Evolutionary conservation across 2,797 vertebrate species (phyloP), one percentile per base, ranked within the genome.

Genomic region (Alexandromys oeconomus): DNA sequence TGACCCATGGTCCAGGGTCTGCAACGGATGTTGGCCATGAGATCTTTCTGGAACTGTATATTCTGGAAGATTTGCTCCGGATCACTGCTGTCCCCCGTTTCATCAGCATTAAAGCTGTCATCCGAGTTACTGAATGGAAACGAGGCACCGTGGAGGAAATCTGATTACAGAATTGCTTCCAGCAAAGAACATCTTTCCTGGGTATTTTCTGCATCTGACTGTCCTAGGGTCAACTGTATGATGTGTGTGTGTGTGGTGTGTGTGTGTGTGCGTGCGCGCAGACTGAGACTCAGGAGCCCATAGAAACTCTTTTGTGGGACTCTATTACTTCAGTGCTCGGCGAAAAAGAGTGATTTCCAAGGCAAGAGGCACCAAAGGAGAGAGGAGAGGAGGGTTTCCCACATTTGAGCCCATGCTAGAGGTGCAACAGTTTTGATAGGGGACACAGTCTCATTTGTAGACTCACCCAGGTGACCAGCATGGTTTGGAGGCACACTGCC

Each of bases 41-140:
- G 99, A 94, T 99, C 99, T 96, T 99, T 99, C 98, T 99, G 99
- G 96, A 99, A 99, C 98, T 99, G 99, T 97, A 99, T 99, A 96
- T 99, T 99, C 98, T 99, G 99, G 96, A 99, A 99, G 98, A 99
- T 99, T 93, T 99, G 99, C 97, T 99, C 99, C 0, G 99, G 99
- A 96, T 99, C 99, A 2, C 98, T 99, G 98, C 99, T 99, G 93
- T 99, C 99, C 86, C 98, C 98, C 7, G 98, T 98, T 84, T 99
- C 99, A 57, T 99, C 99, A 2, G 98, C 98, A 46, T 98, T 98
- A 54, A 99, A 99, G 4, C 99, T 92, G 94, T 98, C 99, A 1
- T 99, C 99, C 0, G 99, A 99, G 94, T 98, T 99, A 97, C 99
- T 99, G 97, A 61, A 84, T 40, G 77, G 82, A 86, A 86, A 76